Conservation (phyloP, 2,888 invertebrate species). For the Andrena haemorrhoa region DNA sequence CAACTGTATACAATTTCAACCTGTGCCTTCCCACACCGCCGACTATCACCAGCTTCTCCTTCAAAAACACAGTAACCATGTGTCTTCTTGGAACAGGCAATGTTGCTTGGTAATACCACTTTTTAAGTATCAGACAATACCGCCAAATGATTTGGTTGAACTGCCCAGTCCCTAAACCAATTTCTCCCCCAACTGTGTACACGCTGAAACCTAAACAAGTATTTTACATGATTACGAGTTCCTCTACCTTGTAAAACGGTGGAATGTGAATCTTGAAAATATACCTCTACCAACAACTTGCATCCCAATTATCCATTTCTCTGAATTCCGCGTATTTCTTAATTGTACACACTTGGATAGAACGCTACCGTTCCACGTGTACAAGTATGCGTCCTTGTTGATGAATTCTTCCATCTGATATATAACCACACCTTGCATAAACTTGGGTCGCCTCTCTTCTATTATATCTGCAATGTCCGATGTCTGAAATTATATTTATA, state of each 20-base stretch:
- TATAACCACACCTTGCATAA: constrained; percentile 58
- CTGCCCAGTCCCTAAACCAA: constrained; percentile 73
- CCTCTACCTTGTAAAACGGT: background rate
- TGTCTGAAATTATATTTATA: constrained; percentile 13
- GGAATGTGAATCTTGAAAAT: constrained; percentile 12
- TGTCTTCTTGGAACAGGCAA: constrained; percentile 75
- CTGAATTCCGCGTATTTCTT: constrained; percentile 47
- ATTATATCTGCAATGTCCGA: background rate
- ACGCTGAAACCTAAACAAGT: constrained; percentile 74
- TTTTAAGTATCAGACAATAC: constrained; percentile 77
- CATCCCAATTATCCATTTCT: constrained; percentile 72
- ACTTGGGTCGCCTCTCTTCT: constrained; percentile 42
- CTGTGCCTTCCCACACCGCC: constrained; percentile 78
- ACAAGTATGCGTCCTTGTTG: constrained; percentile 57
- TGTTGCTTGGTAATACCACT: constrained; percentile 76
- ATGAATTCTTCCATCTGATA: constrained; percentile 22
- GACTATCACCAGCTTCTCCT: constrained; percentile 74
- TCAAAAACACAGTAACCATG: constrained; percentile 75
- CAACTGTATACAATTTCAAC: constrained; percentile 70
- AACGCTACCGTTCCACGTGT: constrained; percentile 70
- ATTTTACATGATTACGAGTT: background rate
- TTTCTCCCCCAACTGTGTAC: constrained; percentile 78
- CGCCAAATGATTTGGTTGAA: constrained; percentile 77
- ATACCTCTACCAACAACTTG: constrained; percentile 75
- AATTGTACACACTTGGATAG: constrained; percentile 63